phyloP scores from a whole-genome alignment of 2,797 vertebrate species.

The Apogon talboti region DNA sequence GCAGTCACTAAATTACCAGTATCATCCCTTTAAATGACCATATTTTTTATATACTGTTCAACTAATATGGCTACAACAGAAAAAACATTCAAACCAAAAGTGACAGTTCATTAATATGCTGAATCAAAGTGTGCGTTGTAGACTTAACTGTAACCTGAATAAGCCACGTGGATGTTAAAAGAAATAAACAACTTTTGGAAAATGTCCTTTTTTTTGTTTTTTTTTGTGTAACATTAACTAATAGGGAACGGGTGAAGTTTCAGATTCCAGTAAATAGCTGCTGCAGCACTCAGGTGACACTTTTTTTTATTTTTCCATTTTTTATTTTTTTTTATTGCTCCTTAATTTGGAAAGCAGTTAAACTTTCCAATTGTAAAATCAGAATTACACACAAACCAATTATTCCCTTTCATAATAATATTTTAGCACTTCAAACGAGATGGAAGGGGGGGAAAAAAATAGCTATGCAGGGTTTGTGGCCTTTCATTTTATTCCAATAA shows the following conservation, averaged over 20 bases:
- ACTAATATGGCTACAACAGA: no score
- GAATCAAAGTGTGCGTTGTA: no score
- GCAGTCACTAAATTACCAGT: conserved; percentile 23
- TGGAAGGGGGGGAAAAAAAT: conserved; percentile 21
- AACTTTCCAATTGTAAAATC: conserved; percentile 54
- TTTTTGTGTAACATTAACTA: conserved; percentile 13
- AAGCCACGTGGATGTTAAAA: conserved; percentile 46
- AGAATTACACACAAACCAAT: conserved; percentile 61
- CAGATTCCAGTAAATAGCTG: conserved; percentile 9
- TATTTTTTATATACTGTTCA: not conserved
- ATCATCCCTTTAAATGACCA: conserved; percentile 4
- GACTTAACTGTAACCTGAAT: conserved; percentile 6
- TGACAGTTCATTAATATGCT: no score
- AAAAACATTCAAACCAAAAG: no score
- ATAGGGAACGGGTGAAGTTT: conserved; percentile 18
- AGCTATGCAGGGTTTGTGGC: conserved; percentile 43
- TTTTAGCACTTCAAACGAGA: conserved; percentile 53
- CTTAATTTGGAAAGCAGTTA: conserved; percentile 45
- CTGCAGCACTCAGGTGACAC: conserved; percentile 5
- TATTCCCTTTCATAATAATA: conserved; percentile 66
- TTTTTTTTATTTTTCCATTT: no score
- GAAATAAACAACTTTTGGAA: conserved; percentile 44
- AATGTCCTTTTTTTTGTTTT: not conserved
- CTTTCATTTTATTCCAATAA: conserved; percentile 70
- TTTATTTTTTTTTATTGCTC: conserved; percentile 10